Evolutionary conservation across 2,888 invertebrate genomes (phyloP).

Genomic region (Philopedon plagiatum): DNA sequence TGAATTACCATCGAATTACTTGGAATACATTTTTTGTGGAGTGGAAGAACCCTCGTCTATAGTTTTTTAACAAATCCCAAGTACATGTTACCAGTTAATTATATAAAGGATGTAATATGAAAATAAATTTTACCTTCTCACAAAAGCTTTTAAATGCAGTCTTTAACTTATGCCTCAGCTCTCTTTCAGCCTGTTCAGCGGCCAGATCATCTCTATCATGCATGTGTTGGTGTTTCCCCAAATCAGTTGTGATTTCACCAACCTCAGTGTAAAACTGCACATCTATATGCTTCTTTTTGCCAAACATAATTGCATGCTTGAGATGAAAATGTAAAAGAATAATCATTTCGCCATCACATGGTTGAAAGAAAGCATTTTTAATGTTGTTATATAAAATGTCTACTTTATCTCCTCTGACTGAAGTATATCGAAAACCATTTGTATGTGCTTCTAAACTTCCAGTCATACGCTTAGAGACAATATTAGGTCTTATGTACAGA

Average conservation of each 20-base stretch:
- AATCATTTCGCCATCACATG: slow-evolving; percentile 99
- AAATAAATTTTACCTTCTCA: slow-evolving; percentile 80
- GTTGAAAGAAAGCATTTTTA: slow-evolving; percentile 99
- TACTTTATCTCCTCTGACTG: slow-evolving; percentile 99
- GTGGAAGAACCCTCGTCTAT: too few relatives aligned
- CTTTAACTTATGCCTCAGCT: slow-evolving; percentile 95
- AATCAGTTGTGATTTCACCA: slow-evolving; percentile 98
- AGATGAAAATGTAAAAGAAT: slow-evolving; percentile 98
- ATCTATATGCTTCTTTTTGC: slow-evolving; percentile 97
- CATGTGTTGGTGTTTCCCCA: slow-evolving; percentile 99
- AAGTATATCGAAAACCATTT: slow-evolving; percentile 95
- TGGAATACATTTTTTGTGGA: too few relatives aligned
- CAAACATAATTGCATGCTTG: slow-evolving; percentile 99
- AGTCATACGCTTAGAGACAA: slow-evolving; percentile 96
- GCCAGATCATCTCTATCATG: slow-evolving; percentile 99
- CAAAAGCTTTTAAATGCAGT: slow-evolving; percentile 98
- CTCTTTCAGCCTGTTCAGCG: slow-evolving; percentile 98
- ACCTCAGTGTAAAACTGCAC: slow-evolving; percentile 99
- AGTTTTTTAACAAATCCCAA: too few relatives aligned
- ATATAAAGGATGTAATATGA: too few relatives aligned
- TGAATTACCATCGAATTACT: too few relatives aligned
- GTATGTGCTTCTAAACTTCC: slow-evolving; percentile 95
- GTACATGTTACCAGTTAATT: too few relatives aligned
- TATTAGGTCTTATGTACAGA: slow-evolving; percentile 98
- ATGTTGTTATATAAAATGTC: slow-evolving; percentile 99